Evolutionary conservation across 1,140 invertebrate genomes (phyloP).

Genomic region (Lordiphosa stackelbergi): DNA sequence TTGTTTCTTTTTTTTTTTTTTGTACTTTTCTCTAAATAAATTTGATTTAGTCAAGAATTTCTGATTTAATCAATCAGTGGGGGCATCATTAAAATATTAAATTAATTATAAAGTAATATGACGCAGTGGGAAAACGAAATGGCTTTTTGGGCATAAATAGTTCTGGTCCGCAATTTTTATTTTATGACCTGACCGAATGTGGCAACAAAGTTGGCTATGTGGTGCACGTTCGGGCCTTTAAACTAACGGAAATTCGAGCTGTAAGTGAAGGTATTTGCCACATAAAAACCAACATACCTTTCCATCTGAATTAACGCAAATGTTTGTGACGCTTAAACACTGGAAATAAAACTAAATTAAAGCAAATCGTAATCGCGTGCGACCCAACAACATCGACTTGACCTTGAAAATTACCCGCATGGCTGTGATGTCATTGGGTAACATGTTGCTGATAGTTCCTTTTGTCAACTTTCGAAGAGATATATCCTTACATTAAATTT

Average conservation of each 20-base stretch:
- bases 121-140: too few relatives aligned
- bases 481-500: neutral
- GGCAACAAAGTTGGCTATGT: conserved; percentile 16
- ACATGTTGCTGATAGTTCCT: conserved; percentile 1
- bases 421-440: conserved; percentile 1
- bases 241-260: conserved; percentile 62
- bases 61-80: too few relatives aligned
- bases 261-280: conserved; percentile 36
- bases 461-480: conserved; percentile 1
- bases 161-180: conserved; percentile 20
- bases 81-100: too few relatives aligned
- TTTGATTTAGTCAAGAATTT: too few relatives aligned
- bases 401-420: conserved; percentile 2
- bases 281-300: conserved; percentile 43
- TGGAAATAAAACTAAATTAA: conserved; percentile 59
- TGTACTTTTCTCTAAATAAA: neutral
- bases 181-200: conserved; percentile 19
- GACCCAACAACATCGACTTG: conserved; percentile 33
- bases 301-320: conserved; percentile 47
- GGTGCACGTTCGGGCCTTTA: conserved; percentile 61
- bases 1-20: neutral
- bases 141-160: too few relatives aligned
- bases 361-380: conserved; percentile 30
- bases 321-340: conserved; percentile 52
- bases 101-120: too few relatives aligned